Base-by-base conservation (phyloP, 2,113 vertebrate species). In the Jaculus jaculus region DNA sequence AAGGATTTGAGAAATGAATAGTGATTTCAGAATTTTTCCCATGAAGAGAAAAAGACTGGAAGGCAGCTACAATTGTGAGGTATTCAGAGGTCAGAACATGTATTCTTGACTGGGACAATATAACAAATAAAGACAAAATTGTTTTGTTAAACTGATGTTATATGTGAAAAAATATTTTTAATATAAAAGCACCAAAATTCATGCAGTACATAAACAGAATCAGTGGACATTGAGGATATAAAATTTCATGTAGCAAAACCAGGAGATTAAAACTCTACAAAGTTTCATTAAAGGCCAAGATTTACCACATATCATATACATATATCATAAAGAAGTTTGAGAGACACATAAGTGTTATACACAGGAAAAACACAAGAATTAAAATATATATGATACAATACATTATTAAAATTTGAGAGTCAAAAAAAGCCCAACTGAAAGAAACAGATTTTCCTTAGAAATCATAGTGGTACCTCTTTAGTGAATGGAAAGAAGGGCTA, bases 31-130 rank as follows among this genome's bases (percentile, higher is more conserved):
- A 54, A 68, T 34, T 72, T 88, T 30, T 30, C 47, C 75, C 15
- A 68, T 7, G 37, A 91, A 69, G 26, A 60, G 7, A 74, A 63
- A 30, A 21, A 24, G 7, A 8, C 30, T 54, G 17, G 5, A 88
- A 72, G 47, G 5, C 21, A 89, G 42, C 10, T 79, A 21, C 20
- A 73, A 69, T 69, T 18, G 42, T 42, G 73, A 63, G 30, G 16
- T 42, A 20, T 6, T 15, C 9, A 61, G 1, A 68, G 34, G 30
- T 9, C 1, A 26, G 2, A 68, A 4, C 5, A 28, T 18, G 0
- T 68, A 47, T 42, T 66, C 42, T 68, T 24, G 63, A 5, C 3
- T 30, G 10, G 37, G 5, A 20, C 7, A 61, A 2, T 8, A 18
- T 72, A 21, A 47, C n/a, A 10, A 11, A 9, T 3, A 30, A 7